A percentile compares a stretch with the other conserved stretches of the same genome.
Conservation (phyloP, 2,113 vertebrate genomes). For the Phodopus roborovskii region DNA sequence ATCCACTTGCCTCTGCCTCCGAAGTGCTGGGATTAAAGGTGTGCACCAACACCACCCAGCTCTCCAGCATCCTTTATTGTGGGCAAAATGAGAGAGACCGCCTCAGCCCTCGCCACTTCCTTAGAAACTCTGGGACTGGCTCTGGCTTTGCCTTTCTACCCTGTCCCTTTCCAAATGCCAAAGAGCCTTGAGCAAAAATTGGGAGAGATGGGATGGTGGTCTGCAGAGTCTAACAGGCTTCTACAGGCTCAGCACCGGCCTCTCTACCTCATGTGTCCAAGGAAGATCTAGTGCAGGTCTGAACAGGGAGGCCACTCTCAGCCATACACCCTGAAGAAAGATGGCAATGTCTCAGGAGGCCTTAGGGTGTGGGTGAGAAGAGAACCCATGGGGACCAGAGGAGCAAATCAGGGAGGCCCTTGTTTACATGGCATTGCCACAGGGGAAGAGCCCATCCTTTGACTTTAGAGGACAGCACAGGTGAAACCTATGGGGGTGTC, state of each 20-base stretch:
- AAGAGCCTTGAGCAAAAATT: rapidly evolving
- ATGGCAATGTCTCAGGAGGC: neutral
- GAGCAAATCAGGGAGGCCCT: rapidly evolving
- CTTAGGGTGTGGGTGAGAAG: neutral
- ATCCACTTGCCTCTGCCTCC: neutral
- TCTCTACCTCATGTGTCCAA: neutral
- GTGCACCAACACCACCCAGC: neutral
- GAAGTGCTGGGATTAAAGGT: neutral
- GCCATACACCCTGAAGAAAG: neutral
- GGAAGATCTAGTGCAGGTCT: neutral
- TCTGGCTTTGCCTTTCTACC: too few relatives aligned
- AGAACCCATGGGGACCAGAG: neutral
- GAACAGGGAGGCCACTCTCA: neutral
- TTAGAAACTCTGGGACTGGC: neutral
- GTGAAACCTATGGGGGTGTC: neutral
- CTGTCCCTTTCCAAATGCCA: neutral
- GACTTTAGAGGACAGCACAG: neutral
- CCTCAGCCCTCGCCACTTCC: rapidly evolving
- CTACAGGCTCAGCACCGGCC: neutral
- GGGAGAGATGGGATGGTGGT: rapidly evolving
- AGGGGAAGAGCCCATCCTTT: neutral
- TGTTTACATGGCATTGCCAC: neutral
- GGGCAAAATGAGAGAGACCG: neutral
- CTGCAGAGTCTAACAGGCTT: neutral
- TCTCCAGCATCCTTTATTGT: neutral